These are phyloP conservation scores for Circaetus gallicus DNA, from an alignment of 2,113 vertebrate species.

Conservation along the genomic window DNA sequence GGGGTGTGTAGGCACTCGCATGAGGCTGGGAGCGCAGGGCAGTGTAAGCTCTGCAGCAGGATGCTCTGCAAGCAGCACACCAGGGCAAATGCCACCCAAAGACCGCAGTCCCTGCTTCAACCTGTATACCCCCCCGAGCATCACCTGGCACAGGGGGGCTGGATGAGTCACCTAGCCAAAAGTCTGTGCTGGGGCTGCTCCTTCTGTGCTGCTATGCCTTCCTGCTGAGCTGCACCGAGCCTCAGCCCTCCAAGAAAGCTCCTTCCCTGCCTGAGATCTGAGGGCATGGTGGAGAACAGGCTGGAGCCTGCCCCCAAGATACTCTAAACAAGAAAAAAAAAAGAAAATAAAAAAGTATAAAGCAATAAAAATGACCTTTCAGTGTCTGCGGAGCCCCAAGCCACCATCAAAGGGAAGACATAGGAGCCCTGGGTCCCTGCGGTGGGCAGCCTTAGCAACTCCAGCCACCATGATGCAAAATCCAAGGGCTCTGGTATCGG, in stretches of 20 bases:
- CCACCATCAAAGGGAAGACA: neutral
- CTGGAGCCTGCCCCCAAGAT: neutral
- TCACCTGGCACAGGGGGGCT: neutral
- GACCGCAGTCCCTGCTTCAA: neutral
- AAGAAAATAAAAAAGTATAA: neutral
- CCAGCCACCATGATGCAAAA: rapidly evolving
- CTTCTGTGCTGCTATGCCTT: neutral
- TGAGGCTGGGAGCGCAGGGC: neutral
- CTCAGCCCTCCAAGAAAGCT: neutral
- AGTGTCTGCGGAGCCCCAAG: neutral
- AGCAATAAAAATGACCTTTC: neutral
- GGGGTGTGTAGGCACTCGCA: rapidly evolving
- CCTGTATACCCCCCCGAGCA: neutral
- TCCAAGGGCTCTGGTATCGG: rapidly evolving
- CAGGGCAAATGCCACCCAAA: neutral
- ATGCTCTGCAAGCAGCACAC: neutral
- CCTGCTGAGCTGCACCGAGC: neutral
- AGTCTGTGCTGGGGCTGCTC: neutral
- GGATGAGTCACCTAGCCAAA: neutral
- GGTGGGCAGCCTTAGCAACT: neutral
- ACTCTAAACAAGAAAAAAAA: neutral
- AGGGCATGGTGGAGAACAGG: neutral
- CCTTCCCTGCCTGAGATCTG: neutral
- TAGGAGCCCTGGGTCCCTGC: neutral
- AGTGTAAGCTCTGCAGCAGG: neutral